phyloP scores from a whole-genome alignment of 2,888 invertebrate genomes.

The Amiota minor region DNA sequence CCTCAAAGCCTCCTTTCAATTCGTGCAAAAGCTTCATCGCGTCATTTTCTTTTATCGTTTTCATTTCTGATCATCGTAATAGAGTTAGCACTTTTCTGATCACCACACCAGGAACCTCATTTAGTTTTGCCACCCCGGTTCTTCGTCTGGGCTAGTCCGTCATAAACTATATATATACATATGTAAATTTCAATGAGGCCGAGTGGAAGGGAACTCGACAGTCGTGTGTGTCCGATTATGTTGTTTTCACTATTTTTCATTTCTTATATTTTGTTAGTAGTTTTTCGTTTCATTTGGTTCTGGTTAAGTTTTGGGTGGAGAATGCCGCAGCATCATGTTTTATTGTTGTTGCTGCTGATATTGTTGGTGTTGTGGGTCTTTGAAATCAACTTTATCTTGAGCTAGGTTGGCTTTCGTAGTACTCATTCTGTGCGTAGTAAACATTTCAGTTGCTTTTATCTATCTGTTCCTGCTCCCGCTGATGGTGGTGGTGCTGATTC shows the following conservation, averaged over 20 bases:
- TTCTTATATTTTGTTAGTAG: neutral
- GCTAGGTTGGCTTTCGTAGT: neutral
- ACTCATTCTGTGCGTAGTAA: slow-evolving; percentile 14
- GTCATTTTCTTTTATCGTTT: too few relatives aligned
- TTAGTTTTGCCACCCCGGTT: too few relatives aligned
- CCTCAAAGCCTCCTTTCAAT: too few relatives aligned
- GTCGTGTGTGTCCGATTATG: too few relatives aligned
- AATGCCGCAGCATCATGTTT: slow-evolving; percentile 18
- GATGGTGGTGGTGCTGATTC: slow-evolving; percentile 17
- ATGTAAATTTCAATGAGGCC: too few relatives aligned
- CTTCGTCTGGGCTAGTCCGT: too few relatives aligned
- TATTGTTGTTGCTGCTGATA: slow-evolving; percentile 7
- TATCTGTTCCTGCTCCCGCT: neutral
- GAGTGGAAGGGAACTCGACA: too few relatives aligned
- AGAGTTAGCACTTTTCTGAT: too few relatives aligned
- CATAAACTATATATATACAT: too few relatives aligned
- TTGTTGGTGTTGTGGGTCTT: slow-evolving; percentile 14
- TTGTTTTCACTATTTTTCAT: neutral
- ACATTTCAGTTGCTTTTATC: slow-evolving; percentile 6
- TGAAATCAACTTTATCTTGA: neutral
- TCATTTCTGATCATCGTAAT: too few relatives aligned
- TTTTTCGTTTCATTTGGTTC: slow-evolving; percentile 8
- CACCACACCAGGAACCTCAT: too few relatives aligned
- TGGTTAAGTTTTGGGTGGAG: slow-evolving; percentile 12
- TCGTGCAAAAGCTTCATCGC: too few relatives aligned